Evolutionary conservation across 2,797 vertebrate species (phyloP).

Genomic region (Sebastes vulpes): DNA sequence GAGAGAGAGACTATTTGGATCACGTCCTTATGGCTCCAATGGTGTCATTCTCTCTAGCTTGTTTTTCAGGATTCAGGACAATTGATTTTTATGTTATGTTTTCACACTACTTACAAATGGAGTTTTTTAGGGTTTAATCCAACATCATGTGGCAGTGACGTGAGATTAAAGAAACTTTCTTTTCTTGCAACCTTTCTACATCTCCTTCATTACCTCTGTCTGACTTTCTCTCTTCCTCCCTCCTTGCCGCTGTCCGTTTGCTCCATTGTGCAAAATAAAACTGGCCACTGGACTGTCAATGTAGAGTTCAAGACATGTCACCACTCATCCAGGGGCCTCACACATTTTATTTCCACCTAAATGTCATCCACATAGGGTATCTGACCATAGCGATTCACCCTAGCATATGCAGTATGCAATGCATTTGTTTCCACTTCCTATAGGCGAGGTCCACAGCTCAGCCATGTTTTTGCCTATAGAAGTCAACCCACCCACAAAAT

Average conservation of each 20-base stretch:
- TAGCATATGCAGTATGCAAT: not conserved
- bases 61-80: not conserved
- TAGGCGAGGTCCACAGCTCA: not conserved
- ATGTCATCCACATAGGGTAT: slow-evolving; percentile 16
- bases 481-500: not conserved
- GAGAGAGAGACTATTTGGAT: slow-evolving; percentile 11
- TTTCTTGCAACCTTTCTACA: not conserved
- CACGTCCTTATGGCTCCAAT: not conserved
- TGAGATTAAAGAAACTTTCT: not conserved
- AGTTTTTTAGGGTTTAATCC: not conserved
- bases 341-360: slow-evolving; percentile 15
- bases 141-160: not conserved
- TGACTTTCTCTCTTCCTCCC: not conserved
- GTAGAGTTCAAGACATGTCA: not conserved
- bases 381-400: not conserved
- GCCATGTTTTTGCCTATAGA: not conserved
- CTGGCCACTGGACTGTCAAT: not conserved
- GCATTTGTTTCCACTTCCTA: not conserved
- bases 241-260: not conserved
- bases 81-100: slow-evolving; percentile 1
- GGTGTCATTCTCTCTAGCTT: not conserved
- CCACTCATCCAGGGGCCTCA: not conserved
- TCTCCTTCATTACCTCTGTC: not conserved
- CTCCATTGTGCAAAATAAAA: slow-evolving; percentile 2
- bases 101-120: not conserved